phyloP scores from a whole-genome alignment of 2,888 invertebrate genomes.

The Epistrophe grossulariae region DNA sequence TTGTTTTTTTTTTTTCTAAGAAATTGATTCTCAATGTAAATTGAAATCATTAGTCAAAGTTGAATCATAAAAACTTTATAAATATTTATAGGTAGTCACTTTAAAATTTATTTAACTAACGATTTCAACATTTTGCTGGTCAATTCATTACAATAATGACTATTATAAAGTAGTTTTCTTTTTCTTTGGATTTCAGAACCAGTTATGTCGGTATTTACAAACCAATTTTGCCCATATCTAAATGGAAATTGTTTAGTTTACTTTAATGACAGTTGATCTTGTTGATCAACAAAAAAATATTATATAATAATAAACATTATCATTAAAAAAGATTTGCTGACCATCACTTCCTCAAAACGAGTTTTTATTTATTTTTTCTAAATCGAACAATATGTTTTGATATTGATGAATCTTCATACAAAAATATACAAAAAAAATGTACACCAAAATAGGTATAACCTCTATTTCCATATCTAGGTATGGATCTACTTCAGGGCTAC shows the following conservation, averaged over 20 bases:
- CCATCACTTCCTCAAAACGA: not conserved
- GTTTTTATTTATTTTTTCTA: no score
- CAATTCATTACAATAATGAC: not conserved
- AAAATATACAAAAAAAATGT: no score
- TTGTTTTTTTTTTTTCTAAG: no score
- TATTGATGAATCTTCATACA: no score
- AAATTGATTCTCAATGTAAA: no score
- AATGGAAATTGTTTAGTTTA: constrained; percentile 7
- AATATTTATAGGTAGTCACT: not conserved
- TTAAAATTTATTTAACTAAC: not conserved
- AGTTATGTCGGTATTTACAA: not conserved
- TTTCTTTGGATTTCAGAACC: not conserved
- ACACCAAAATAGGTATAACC: no score
- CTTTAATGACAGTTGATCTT: constrained; percentile 9
- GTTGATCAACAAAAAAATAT: not conserved
- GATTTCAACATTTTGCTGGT: constrained; percentile 8
- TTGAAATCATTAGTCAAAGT: not conserved
- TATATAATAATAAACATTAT: not conserved
- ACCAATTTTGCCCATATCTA: not conserved
- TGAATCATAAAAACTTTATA: not conserved
- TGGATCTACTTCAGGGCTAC: no score
- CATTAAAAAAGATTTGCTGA: not conserved
- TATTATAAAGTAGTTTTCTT: not conserved
- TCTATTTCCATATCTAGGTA: no score
- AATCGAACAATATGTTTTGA: no score